Base-by-base conservation (phyloP, 2,888 invertebrate genomes). In the Cephalotes varians region DNA sequence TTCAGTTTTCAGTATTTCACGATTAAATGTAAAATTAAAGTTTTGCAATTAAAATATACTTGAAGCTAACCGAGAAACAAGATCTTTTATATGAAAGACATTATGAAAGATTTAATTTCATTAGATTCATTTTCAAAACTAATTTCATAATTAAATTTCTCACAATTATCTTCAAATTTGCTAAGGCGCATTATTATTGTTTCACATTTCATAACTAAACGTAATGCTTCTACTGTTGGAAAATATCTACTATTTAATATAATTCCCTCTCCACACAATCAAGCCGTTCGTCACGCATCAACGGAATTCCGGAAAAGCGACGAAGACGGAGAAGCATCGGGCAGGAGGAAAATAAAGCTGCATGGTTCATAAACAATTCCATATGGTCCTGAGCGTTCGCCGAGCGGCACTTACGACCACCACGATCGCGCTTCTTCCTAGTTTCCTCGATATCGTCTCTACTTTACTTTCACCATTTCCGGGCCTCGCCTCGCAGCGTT, bases 391-490 rank as follows among this genome's bases (percentile, higher is more conserved):
- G 85, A 69, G 81, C 88, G 82, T 82, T 88, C 84, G 83, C 64
- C 86, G 87, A 83, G 83, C 88, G 85, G 85, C 90, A 88, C 86
- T 88, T 89, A 87, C 83, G 82, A 76, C 83, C 82, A 76, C 49
- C 51, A 37, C 82, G 86, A 90, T 90, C 87, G 86, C 85, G 86
- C 84, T 85, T 90, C 87, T 90, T 90, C 85, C 85, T 74, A 87
- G 86, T 86, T 90, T 87, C 87, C 87, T 82, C 90, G 87, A 88
- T 85, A 90, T 90, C 90, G 85, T 86, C 85, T 89, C 86, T 82
- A 79, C 87, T 87, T 86, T 84, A 84, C 89, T 88, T 86, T 86
- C 90, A 87, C 91, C 89, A 89, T 91, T 92, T 92, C 92, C 92
- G 92, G 90, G 72, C 86, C 85, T 87, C 81, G 71, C 73, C 85